A percentile compares a stretch with the other conserved stretches of the same genome.
These are phyloP conservation scores for Cygnus buccinator DNA, from an alignment of 2,113 vertebrate species.

Conservation along the genomic window DNA sequence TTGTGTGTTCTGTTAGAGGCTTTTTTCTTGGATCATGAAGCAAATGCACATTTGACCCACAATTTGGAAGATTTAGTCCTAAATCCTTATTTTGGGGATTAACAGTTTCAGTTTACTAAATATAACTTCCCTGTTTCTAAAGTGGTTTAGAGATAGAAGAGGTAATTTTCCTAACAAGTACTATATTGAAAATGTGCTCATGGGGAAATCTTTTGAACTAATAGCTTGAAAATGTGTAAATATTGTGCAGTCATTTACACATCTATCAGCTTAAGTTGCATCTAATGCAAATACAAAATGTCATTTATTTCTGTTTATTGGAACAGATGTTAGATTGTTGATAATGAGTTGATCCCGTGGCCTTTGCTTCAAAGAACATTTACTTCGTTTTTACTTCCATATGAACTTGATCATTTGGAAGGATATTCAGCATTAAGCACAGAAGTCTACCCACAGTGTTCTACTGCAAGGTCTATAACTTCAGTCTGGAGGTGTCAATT, in stretches of 20 bases:
- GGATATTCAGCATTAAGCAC: not conserved
- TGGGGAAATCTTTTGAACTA: not conserved
- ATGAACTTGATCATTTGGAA: not conserved
- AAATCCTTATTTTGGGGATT: not conserved
- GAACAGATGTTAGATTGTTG: not conserved
- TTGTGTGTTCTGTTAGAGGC: conserved; percentile 10
- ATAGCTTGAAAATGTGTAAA: not conserved
- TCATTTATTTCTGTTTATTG: conserved; percentile 11
- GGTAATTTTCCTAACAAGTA: not conserved
- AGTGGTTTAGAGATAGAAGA: not conserved
- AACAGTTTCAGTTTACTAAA: not conserved
- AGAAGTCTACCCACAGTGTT: not conserved
- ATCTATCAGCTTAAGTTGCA: not conserved
- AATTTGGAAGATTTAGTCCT: not conserved
- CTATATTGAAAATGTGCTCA: not conserved
- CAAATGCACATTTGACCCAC: not conserved
- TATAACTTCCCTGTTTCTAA: not conserved
- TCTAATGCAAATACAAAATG: not conserved
- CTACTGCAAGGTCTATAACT: not conserved
- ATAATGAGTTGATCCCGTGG: not conserved
- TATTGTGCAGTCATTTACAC: not conserved
- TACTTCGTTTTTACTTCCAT: not conserved
- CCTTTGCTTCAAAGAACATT: not conserved
- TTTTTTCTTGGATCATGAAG: conserved; percentile 33
- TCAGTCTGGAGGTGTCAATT: not conserved